Base-by-base conservation (phyloP, 2,888 invertebrate species). In the Caenorhabditis wallacei region DNA sequence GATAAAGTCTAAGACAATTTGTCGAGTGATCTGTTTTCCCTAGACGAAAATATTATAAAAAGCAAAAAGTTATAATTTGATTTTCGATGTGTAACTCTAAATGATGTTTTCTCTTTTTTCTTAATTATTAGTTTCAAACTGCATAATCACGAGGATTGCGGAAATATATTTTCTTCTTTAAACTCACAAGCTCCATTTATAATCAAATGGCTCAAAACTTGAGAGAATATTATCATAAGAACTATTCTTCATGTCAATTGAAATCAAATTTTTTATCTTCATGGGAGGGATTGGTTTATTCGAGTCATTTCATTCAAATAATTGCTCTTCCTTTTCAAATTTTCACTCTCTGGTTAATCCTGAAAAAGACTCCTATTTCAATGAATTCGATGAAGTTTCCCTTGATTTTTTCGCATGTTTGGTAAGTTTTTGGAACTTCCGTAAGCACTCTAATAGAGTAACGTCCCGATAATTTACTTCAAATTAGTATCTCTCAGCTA, bases 351-450 rank as follows among this genome's bases (percentile, higher is more conserved):
- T 61, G 43, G 40, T 16, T 61, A 7, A 61, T 61, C 4, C 8
- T 61, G 40, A 61, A 7, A 22, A 61, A 61, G 59, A 61, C 59
- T 24, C 43, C 59, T 13, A 43, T 13, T 1, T 43, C 59, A 1
- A 61, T 61, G 59, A 22, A 61, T 20, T 16, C 59, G 22, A 43
- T 61, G 43, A 61, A 61, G 35, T 20, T 13, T 20, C 59, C 59
- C 0, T 24, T 61, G 22, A 13, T 61, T 0, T 13, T 43, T 24
- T 40, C 43, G 0, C 59, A 61, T 22, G 37, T 61, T 11, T 61
- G 59, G 57, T 57, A n/a, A 4, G 57, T 57, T 30, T 30, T 13
- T 11, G 8, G n/a, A n/a, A n/a, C 13, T 7, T 20, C 11, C n/a
- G n/a, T n/a, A n/a, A n/a, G n/a, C n/a, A n/a, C n/a, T n/a, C n/a